Base-by-base conservation (phyloP, 2,888 invertebrate genomes). In the Coelogynopora nodosa region DNA sequence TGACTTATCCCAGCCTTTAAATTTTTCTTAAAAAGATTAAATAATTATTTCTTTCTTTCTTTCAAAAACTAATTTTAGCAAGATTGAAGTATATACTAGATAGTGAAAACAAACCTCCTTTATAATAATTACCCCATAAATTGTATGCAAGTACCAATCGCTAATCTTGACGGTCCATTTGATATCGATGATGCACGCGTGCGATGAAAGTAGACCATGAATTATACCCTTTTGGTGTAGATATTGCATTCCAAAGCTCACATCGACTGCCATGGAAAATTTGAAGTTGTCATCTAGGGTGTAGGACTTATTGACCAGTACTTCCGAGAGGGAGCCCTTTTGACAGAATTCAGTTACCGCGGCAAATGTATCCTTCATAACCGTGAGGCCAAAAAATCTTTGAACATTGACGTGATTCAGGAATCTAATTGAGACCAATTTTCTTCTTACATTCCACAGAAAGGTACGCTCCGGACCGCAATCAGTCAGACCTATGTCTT, bases 231-330 rank as follows among this genome's bases (percentile, higher is more conserved):
- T 88, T 1, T 31, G 82, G n/a, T 82, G 82, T 2, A 82, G 27
- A 29, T 82, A 82, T 26, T 82, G 30, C 82, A 82, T 82, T 10
- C 82, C 82, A 2, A 26, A 23, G 18, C 13, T n/a, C 0, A 82
- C 31, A 85, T 91, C 90, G 2, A 88, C 83, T 0, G 90, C 88
- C 30, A 91, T 85, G 0, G 90, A 89, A 84, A 90, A 89, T 85
- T 90, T 90, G 31, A 91, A 89, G 86, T 90, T 89, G 10, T 88
- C 89, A 30, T 89, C 89, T 29, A 91, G 87, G 80, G 89, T 89
- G 49, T 90, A 89, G 86, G 89, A 90, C 0, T 89, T 89, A 87
- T 90, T 89, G 82, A 89, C 89, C 23, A 91, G 87, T n/a, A 91
- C 88, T 30, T 90, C 90, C 1, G 86, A 86, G 30, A 91, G 87